These are phyloP conservation scores for Scrobipalpa costella DNA, from an alignment of 2,888 invertebrate genomes.

Conservation along the genomic window DNA sequence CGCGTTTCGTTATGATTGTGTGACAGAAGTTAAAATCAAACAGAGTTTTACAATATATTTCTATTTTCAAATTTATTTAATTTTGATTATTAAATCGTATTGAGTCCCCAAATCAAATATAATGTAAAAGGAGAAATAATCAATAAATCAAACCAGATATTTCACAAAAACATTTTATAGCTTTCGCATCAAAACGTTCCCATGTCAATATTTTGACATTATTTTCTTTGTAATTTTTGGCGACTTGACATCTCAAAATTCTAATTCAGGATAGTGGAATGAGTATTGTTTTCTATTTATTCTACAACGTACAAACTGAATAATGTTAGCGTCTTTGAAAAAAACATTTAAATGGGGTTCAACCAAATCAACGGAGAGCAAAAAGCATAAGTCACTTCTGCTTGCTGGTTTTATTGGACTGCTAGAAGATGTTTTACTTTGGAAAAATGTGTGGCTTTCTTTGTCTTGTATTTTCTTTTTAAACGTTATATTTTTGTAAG, in stretches of 20 bases:
- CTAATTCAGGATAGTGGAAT: neutral
- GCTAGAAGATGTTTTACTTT: conserved; percentile 71
- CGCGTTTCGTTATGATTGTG: no score
- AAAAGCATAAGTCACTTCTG: conserved; percentile 52
- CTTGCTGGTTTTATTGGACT: conserved; percentile 56
- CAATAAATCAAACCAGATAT: no score
- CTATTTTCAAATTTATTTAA: no score
- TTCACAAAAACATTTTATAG: no score
- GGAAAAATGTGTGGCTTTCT: conserved; percentile 69
- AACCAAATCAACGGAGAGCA: conserved; percentile 49
- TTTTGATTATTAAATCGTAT: no score
- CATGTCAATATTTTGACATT: no score
- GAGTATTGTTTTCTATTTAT: conserved; percentile 15
- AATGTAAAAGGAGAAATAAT: no score
- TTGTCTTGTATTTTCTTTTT: conserved; percentile 58
- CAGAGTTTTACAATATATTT: no score
- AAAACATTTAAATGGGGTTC: conserved; percentile 59
- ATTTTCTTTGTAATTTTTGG: no score
- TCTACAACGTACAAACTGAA: conserved; percentile 6
- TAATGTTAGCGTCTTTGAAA: conserved; percentile 60
- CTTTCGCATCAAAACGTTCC: no score
- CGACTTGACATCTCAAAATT: neutral
- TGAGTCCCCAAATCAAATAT: no score
- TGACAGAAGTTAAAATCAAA: no score
- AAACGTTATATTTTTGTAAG: conserved; percentile 66